Evolutionary conservation across 92 coral and sea anemone species (phyloP).

Genomic region (Bergia puertoricense): DNA sequence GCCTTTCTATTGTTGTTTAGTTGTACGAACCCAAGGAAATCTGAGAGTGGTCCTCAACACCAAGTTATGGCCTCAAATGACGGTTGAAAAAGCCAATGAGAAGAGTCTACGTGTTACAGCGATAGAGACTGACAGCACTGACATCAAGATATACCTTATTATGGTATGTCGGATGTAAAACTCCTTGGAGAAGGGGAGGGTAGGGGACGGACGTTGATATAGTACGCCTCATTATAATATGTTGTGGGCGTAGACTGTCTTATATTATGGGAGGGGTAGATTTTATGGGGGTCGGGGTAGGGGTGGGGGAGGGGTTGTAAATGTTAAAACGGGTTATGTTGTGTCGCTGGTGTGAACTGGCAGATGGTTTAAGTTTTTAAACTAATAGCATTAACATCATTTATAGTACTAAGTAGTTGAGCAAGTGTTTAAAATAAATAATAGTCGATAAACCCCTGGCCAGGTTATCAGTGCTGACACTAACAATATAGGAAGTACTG

Average conservation of each 20-base stretch:
- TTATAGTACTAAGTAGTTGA: too few relatives aligned
- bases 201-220: background rate
- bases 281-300: too few relatives aligned
- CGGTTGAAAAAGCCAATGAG: conserved; percentile 88
- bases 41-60: conserved; percentile 91
- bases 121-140: conserved; percentile 75
- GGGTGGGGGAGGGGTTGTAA: too few relatives aligned
- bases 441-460: too few relatives aligned
- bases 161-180: conserved; percentile 61
- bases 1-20: conserved; percentile 45
- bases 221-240: too few relatives aligned
- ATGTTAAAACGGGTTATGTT: too few relatives aligned
- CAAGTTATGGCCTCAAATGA: conserved; percentile 98
- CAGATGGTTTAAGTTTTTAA: too few relatives aligned
- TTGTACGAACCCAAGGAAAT: conserved; percentile 94
- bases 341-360: too few relatives aligned
- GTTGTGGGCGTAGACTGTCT: background rate
- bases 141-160: conserved; percentile 86
- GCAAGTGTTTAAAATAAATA: too few relatives aligned
- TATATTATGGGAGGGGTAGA: background rate
- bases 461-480: too few relatives aligned
- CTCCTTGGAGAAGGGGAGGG: background rate
- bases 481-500: too few relatives aligned
- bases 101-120: conserved; percentile 93
- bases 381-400: too few relatives aligned